These are phyloP conservation scores for Elephas maximus DNA, from an alignment of 2,113 vertebrate species.

Conservation along the genomic window DNA sequence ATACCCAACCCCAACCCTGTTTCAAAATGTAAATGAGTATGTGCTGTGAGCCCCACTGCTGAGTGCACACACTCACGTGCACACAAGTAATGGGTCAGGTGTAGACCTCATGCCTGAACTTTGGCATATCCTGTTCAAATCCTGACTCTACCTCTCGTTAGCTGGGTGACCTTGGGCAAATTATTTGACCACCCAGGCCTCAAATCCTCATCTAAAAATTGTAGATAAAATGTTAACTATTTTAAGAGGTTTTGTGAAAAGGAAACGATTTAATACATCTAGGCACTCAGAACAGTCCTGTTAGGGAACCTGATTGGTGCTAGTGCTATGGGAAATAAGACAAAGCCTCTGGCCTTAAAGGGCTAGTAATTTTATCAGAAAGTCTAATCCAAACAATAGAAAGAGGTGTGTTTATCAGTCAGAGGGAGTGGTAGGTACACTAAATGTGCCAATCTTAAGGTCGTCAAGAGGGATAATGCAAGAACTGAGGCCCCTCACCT, in stretches of 20 bases:
- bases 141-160: constrained; percentile 32
- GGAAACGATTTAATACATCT: neutral
- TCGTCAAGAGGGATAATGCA: neutral
- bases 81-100: accelerated
- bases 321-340: neutral
- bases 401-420: neutral
- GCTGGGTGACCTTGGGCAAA: neutral
- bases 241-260: neutral
- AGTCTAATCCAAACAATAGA: constrained; percentile 42
- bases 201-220: constrained; percentile 28
- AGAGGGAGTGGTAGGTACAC: neutral
- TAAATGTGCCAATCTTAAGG: neutral
- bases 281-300: neutral
- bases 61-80: neutral
- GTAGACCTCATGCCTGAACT: neutral
- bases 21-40: neutral
- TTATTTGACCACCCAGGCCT: constrained; percentile 3
- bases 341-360: constrained; percentile 5
- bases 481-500: neutral
- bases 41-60: neutral
- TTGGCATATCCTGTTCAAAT: neutral
- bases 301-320: neutral
- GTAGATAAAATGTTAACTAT: neutral
- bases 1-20: neutral
- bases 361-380: constrained; percentile 48